These are phyloP conservation scores for Sceloporus undulatus DNA, from an alignment of 2,113 vertebrate genomes.

Conservation along the genomic window DNA sequence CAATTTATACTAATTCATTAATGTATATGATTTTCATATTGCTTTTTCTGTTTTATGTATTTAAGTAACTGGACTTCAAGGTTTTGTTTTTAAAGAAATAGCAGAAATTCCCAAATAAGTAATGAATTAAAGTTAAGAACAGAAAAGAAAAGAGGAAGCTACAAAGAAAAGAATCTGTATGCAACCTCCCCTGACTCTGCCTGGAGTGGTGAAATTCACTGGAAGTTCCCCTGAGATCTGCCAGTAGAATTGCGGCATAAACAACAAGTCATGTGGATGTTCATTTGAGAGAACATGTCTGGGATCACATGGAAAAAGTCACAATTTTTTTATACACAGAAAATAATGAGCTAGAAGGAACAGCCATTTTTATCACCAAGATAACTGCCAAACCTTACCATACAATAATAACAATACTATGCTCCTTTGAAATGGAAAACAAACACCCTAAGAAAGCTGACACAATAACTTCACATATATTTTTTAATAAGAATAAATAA, in stretches of 20 bases:
- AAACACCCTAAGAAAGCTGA: conserved; percentile 20
- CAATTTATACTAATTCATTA: too few species aligned
- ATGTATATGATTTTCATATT: background rate
- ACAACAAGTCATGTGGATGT: background rate
- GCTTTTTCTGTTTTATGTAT: background rate
- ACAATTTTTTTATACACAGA: conserved; percentile 29
- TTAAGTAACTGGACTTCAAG: background rate
- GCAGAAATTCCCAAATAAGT: too few species aligned
- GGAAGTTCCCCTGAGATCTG: background rate
- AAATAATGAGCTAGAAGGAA: conserved; percentile 39
- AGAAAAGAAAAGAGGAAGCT: background rate
- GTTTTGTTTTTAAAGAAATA: too few species aligned
- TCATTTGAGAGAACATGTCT: background rate
- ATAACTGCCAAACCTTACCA: conserved; percentile 43
- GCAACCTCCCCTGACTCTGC: background rate
- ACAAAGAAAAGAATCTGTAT: background rate
- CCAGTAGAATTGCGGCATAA: background rate
- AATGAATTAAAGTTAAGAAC: background rate
- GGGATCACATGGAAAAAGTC: background rate
- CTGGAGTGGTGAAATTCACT: background rate
- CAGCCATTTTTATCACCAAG: conserved; percentile 20
- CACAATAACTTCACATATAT: conserved; percentile 13
- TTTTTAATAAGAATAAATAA: conserved; percentile 30
- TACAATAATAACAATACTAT: conserved; percentile 37
- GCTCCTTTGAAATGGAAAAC: conserved; percentile 38